These are phyloP conservation scores for Zaprionus tsacasi DNA, from an alignment of 1,140 invertebrate genomes.

Conservation along the genomic window DNA sequence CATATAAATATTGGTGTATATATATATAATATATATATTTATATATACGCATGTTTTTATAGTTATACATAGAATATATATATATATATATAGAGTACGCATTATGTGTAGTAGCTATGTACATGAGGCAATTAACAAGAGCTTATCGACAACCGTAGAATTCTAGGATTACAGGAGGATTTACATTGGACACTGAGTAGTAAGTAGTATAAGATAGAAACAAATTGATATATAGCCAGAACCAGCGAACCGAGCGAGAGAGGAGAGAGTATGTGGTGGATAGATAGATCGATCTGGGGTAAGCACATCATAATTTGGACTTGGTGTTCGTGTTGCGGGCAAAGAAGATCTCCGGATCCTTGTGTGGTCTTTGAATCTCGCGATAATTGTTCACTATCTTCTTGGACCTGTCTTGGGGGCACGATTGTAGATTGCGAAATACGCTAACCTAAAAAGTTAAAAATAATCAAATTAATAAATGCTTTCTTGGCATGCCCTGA, in stretches of 20 bases:
- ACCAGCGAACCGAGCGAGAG: conserved; percentile 19
- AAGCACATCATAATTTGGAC: conserved; percentile 81
- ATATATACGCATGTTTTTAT: conserved; percentile 39
- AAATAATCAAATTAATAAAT: neutral
- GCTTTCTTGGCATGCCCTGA: neutral
- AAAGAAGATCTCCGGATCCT: conserved; percentile 82
- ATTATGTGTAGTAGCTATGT: conserved; percentile 44
- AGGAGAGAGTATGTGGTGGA: conserved; percentile 4
- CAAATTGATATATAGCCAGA: conserved; percentile 34
- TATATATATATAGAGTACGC: conserved; percentile 24
- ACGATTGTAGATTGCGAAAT: conserved; percentile 82
- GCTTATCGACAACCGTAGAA: conserved; percentile 69
- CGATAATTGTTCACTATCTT: conserved; percentile 84
- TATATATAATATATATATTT: conserved; percentile 29
- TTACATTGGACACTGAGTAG: conserved; percentile 44
- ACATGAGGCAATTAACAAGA: conserved; percentile 67
- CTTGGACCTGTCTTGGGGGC: conserved; percentile 82
- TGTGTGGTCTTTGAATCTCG: conserved; percentile 78
- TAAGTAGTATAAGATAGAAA: conserved; percentile 21
- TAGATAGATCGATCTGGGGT: conserved; percentile 7
- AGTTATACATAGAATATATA: conserved; percentile 45
- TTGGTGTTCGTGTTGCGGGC: conserved; percentile 83
- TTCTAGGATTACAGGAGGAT: conserved; percentile 30
- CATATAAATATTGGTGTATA: conserved; percentile 30
- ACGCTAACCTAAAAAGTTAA: conserved; percentile 66